Base-by-base conservation (phyloP, 2,113 vertebrate species). In the Neopipo cinnamomea region DNA sequence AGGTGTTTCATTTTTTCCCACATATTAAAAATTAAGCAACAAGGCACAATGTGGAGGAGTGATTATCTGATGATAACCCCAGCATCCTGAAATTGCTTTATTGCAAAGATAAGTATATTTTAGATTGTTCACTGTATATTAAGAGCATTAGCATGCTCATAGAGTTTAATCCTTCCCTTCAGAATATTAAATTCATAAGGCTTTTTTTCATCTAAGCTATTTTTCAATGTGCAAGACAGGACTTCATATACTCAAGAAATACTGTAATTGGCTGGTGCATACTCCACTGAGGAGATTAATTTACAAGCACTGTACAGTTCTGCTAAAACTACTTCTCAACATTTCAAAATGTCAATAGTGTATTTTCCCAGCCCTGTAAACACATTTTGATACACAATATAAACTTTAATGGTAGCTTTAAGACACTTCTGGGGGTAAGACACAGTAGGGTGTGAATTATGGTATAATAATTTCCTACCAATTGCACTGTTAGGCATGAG, bases 341-440 rank as follows among this genome's bases (percentile, higher is more conserved):
- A 91, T 86, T 97, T 94, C 85, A 95, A 90, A 97, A 97, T 89
- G 90, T 85, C 93, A 96, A 83, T 89, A 84, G 95, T 95, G 84
- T 91, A 95, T 97, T 94, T 97, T 96, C 95, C 93, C 72, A 95
- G 80, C 61, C 82, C 96, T 96, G 93, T 97, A 97, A 97, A 97
- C 95, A 94, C 85, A 96, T 96, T 97, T 98, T 97, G 97, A 96
- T 97, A 96, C 88, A 97, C 93, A 88, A 92, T 95, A 96, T 97
- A 97, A 96, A 97, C 96, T 96, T 95, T 85, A 96, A 96, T 96
- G 89, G 91, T 88, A 94, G 87, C 91, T 97, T 97, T 96, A 97
- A 97, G 93, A 91, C 74, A 90, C 81, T 86, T 96, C 95, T 88
- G 97, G 95, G 97, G 96, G 67, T 85, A 94, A 87, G 89, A 96